Percentiles rank a stretch among this genome's conserved stretches.
These are phyloP conservation scores for Nothocercus julius DNA, from an alignment of 2,113 vertebrate genomes.

Conservation along the genomic window DNA sequence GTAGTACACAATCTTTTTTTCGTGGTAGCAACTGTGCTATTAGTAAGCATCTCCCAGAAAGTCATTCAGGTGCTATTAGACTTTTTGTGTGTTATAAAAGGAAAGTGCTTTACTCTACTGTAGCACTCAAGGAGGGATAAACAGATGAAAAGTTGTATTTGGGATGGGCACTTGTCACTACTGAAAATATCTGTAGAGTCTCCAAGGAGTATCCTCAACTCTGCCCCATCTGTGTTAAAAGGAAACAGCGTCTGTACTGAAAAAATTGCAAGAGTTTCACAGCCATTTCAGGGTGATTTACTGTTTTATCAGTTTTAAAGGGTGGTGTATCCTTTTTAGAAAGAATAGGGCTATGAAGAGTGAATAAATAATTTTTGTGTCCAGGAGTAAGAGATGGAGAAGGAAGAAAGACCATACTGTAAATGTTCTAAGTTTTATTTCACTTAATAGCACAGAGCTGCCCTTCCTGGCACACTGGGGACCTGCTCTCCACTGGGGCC, in stretches of 20 bases:
- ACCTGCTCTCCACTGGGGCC: neutral
- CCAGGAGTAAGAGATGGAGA: neutral
- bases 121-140: conserved; percentile 41
- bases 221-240: conserved; percentile 25
- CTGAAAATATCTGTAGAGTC: conserved; percentile 36
- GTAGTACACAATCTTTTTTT: neutral
- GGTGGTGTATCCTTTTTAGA: neutral
- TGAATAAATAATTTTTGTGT: neutral
- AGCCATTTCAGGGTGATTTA: conserved; percentile 10
- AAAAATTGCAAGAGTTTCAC: conserved; percentile 38
- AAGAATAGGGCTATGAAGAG: neutral
- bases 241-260: conserved; percentile 8
- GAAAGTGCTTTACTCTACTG: neutral
- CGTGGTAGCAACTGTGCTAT: neutral
- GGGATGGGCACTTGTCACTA: conserved; percentile 41
- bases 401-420: neutral
- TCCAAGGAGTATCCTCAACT: conserved; percentile 29
- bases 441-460: neutral
- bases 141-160: conserved; percentile 57
- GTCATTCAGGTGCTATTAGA: neutral
- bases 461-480: neutral
- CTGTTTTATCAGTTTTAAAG: conserved; percentile 8
- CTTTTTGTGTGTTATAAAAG: neutral
- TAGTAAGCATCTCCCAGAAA: neutral
- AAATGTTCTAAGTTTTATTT: neutral